These are phyloP conservation scores for Tipula lateralis DNA, from an alignment of 2,888 invertebrate species.

Conservation along the genomic window DNA sequence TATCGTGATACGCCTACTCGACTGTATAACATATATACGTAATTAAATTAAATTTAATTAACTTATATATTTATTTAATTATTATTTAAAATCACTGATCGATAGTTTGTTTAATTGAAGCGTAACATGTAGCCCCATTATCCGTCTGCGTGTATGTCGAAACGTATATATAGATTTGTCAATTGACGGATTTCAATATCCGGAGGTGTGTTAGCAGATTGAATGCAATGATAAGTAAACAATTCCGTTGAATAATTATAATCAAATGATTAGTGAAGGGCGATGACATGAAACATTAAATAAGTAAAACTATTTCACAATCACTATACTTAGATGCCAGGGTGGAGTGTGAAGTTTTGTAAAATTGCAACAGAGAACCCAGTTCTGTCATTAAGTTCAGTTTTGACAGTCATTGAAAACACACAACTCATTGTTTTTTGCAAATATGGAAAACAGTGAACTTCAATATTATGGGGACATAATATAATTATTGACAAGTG, in stretches of 20 bases:
- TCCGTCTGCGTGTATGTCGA: not conserved
- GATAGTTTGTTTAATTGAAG: not conserved
- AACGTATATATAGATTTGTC: not conserved
- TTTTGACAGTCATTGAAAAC: no score
- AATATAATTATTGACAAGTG: no score
- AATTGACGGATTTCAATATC: not conserved
- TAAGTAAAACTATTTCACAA: not conserved
- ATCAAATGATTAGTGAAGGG: not conserved
- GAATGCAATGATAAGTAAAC: not conserved
- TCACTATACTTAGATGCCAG: no score
- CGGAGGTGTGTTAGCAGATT: not conserved
- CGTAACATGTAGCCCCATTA: not conserved
- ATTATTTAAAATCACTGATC: not conserved
- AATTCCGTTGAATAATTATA: not conserved
- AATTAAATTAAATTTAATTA: not conserved
- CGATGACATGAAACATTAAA: not conserved
- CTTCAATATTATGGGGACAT: no score
- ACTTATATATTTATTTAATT: not conserved
- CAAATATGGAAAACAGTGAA: no score
- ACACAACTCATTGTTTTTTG: no score
- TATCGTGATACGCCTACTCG: not conserved
- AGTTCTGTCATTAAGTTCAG: no score
- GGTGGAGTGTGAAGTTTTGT: no score
- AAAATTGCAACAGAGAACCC: no score
- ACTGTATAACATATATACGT: not conserved